Evolutionary conservation across 1,140 invertebrate species (phyloP).

Genomic region (Eriocheir sinensis): DNA sequence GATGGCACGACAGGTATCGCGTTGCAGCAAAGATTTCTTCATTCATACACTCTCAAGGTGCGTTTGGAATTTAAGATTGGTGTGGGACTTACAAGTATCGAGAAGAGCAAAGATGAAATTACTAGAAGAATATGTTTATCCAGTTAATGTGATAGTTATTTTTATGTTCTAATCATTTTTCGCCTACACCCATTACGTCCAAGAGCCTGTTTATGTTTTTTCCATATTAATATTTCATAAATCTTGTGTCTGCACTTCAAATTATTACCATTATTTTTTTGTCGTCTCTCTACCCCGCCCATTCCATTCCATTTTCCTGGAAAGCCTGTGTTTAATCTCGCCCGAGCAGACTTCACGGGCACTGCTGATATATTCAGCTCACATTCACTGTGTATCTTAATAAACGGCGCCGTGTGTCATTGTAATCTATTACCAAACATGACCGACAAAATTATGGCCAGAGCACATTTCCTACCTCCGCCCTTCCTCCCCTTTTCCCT

Average conservation of each 20-base stretch:
- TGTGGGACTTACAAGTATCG: too few species aligned
- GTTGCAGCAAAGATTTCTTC: too few species aligned
- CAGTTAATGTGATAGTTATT: too few species aligned
- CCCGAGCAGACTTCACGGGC: background rate
- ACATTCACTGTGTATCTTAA: slow-evolving; percentile 3
- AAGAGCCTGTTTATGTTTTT: background rate
- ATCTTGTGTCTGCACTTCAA: background rate
- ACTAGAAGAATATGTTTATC: too few species aligned
- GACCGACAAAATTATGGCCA: background rate
- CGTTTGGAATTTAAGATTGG: too few species aligned
- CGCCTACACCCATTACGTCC: background rate
- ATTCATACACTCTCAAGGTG: too few species aligned
- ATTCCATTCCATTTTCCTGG: background rate
- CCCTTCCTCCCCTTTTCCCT: background rate
- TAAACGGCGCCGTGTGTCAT: slow-evolving; percentile 8
- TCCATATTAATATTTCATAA: background rate
- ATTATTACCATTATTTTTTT: background rate
- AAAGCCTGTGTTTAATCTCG: slow-evolving; percentile 13
- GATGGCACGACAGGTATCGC: too few species aligned
- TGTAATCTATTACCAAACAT: background rate
- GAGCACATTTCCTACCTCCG: background rate
- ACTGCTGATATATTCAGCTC: background rate
- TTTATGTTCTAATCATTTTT: background rate
- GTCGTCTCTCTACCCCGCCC: background rate
- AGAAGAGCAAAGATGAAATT: too few species aligned